phyloP scores from a whole-genome alignment of 2,888 invertebrate species.

The Asteroscopus sphinx region DNA sequence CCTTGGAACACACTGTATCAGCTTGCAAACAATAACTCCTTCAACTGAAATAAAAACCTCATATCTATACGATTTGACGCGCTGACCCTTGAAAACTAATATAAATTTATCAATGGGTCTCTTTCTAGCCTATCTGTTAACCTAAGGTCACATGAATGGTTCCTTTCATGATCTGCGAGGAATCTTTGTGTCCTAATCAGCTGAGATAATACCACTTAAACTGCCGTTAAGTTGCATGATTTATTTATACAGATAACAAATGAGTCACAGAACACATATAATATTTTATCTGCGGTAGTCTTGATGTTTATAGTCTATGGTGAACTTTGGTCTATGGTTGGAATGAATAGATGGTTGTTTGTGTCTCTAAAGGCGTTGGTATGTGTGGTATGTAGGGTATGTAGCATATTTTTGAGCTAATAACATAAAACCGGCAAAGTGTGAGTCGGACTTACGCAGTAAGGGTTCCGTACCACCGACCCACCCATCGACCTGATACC shows the following conservation, averaged over 20 bases:
- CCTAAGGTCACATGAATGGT: constrained; percentile 73
- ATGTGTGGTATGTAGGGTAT: no score
- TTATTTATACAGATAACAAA: constrained; percentile 68
- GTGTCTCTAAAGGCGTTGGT: no score
- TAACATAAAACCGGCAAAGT: no score
- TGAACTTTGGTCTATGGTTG: constrained; percentile 48
- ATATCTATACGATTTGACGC: constrained; percentile 44
- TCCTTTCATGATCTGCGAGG: constrained; percentile 69
- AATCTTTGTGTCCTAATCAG: constrained; percentile 80
- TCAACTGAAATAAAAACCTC: constrained; percentile 29
- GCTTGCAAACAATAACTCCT: constrained; percentile 27
- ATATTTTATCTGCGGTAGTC: constrained; percentile 49
- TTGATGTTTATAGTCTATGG: constrained; percentile 48
- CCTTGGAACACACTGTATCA: neutral
- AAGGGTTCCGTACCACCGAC: no score
- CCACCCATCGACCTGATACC: no score
- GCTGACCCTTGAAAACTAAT: constrained; percentile 46
- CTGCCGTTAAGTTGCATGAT: constrained; percentile 82
- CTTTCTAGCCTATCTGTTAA: constrained; percentile 72
- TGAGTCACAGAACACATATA: constrained; percentile 38
- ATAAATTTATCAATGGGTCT: constrained; percentile 65
- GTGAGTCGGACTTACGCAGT: no score
- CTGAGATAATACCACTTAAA: constrained; percentile 82
- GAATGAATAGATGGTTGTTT: constrained; percentile 45
- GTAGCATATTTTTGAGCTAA: no score